Conservation (phyloP, 1,140 invertebrate species). For the Himalopsyche phryganea region DNA sequence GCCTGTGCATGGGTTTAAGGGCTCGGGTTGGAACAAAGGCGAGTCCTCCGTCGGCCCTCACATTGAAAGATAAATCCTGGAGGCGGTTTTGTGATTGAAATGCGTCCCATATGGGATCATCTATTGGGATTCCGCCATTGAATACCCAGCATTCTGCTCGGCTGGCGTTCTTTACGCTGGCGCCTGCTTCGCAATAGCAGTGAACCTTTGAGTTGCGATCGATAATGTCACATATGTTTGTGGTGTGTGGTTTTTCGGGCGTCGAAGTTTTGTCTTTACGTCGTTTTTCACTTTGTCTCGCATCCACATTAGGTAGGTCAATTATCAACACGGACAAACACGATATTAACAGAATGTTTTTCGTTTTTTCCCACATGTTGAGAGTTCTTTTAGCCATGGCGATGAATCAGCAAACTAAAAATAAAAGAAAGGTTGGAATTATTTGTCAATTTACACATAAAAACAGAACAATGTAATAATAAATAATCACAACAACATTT, state of each 20-base stretch:
- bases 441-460: no score
- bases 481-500: no score
- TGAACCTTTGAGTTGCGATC: conserved; percentile 50
- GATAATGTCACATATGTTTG: conserved; percentile 47
- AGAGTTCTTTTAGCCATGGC: not conserved
- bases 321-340: conserved; percentile 20
- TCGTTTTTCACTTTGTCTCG: conserved; percentile 27
- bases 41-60: conserved; percentile 61
- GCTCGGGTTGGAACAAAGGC: conserved; percentile 66
- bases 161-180: conserved; percentile 45
- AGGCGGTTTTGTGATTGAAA: conserved; percentile 68
- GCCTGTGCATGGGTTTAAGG: conserved; percentile 59
- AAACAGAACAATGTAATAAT: no score
- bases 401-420: conserved; percentile 6
- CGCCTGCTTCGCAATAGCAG: conserved; percentile 48
- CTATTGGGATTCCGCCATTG: conserved; percentile 57
- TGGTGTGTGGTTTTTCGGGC: conserved; percentile 13
- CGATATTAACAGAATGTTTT: conserved; percentile 10
- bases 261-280: conserved; percentile 27
- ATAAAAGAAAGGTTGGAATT: conserved; percentile 17
- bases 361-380: conserved; percentile 13
- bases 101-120: conserved; percentile 66
- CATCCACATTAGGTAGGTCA: conserved; percentile 17
- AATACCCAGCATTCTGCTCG: conserved; percentile 64
- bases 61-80: conserved; percentile 64